Base-by-base conservation (phyloP, 2,113 vertebrate species). In the Paralichthys olivaceus region DNA sequence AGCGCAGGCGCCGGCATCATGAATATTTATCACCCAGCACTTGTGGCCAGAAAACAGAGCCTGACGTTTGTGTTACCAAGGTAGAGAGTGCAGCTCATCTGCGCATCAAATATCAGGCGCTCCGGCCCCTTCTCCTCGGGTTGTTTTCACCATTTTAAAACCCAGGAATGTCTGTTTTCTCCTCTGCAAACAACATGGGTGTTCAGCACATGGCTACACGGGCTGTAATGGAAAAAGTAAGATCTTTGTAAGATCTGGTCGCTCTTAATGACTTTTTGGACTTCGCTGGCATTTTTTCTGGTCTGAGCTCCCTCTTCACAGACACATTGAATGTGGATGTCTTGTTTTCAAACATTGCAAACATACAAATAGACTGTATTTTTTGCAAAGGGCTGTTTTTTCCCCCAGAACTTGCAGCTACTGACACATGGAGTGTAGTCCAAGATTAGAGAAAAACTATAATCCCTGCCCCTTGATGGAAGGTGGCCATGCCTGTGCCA, bases 11-110 rank as follows among this genome's bases (percentile, higher is more conserved):
- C 88, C 88, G 54, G 65, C 76, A 83, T 94, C 86, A 92, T 96
- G 94, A 95, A 96, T 96, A 96, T 96, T 92, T 93, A 96, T 95
- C 60, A 92, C 37, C 15, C 70, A 84, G 79, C 90, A 80, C 92
- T 89, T 84, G 81, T 80, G 81, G 90, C 90, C 91, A 75, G 84
- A 81, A 91, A 93, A 92, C 76, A 84, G 90, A 84, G 86, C 76
- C 86, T 87, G 88, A 89, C 55, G 91, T 88, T 84, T 86, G 87
- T 77, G 87, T 88, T 90, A 82, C 85, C 66, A 68, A 80, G 83
- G 86, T 89, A 83, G 83, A 84, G 84, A 43, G 26, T 67, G 77
- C 64, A 72, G 73, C 74, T 79, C 64, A 77, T 75, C 60, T 77
- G 80, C 53, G 73, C 75, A 59, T 75, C 85, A 78, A 66, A 77